These are phyloP conservation scores for Rhinolophus ferrumequinum DNA, from an alignment of 2,113 vertebrate genomes.

Conservation along the genomic window DNA sequence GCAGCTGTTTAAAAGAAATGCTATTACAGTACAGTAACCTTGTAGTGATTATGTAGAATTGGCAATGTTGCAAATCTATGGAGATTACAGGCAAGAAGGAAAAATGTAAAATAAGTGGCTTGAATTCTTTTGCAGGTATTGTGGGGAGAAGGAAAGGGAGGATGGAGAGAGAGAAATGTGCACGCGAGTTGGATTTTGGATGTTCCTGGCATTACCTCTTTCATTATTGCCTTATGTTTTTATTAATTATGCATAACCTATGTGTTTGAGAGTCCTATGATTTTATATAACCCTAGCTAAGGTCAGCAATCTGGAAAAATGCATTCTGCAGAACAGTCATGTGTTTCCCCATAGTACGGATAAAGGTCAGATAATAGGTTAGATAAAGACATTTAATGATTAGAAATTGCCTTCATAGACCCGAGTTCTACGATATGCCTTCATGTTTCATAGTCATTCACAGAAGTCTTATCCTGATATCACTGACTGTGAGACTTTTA, in stretches of 20 bases:
- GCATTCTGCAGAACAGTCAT: neutral
- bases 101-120: neutral
- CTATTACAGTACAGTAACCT: slow-evolving; percentile 53
- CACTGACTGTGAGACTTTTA: neutral
- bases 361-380: no score
- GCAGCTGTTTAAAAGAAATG: slow-evolving; percentile 69
- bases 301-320: neutral
- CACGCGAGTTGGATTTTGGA: neutral
- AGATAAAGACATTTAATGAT: neutral
- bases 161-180: neutral
- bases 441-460: neutral
- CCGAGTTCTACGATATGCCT: neutral
- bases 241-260: neutral
- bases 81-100: neutral
- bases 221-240: neutral
- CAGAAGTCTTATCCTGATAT: neutral
- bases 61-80: neutral
- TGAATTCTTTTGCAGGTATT: slow-evolving; percentile 14
- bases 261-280: neutral
- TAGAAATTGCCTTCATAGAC: neutral
- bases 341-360: neutral
- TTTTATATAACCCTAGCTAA: neutral
- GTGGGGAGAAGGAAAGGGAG: neutral
- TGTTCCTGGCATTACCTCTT: neutral
- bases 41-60: neutral